A percentile compares a stretch with the other conserved stretches of the same genome.
These are phyloP conservation scores for Erpornis zantholeuca DNA, from an alignment of 2,113 vertebrate genomes.

Conservation along the genomic window DNA sequence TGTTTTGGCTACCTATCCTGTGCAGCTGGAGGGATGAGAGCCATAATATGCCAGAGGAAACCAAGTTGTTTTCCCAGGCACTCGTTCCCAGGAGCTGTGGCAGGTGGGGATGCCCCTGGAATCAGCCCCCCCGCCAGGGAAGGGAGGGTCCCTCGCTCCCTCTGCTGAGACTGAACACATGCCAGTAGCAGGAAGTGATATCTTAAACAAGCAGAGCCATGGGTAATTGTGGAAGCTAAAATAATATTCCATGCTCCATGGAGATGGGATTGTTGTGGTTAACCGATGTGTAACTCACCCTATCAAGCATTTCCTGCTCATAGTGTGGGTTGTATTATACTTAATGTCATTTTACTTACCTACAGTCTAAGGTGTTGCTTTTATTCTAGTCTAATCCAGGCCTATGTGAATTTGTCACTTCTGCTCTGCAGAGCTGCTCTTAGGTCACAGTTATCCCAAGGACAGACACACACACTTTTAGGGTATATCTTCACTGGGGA, in stretches of 20 bases:
- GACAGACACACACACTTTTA: background rate
- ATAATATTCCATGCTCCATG: background rate
- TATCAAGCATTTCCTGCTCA: background rate
- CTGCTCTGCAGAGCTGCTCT: background rate
- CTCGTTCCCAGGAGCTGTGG: background rate
- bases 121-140: background rate
- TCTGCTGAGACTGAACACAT: background rate
- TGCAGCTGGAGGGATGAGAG: background rate
- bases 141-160: background rate
- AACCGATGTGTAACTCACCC: accelerated
- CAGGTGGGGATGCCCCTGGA: background rate
- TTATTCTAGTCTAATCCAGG: background rate
- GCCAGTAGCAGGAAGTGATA: background rate
- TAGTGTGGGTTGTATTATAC: background rate
- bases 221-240: background rate
- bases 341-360: background rate
- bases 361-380: background rate
- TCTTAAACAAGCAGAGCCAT: background rate
- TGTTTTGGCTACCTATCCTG: background rate
- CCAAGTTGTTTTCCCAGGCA: background rate
- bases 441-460: background rate
- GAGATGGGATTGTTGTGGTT: background rate
- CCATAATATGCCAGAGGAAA: background rate
- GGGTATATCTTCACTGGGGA: background rate
- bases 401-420: background rate